Percentiles rank a stretch among this genome's conserved stretches.
phyloP scores from a whole-genome alignment of 2,113 vertebrate genomes.

The Phylloscopus trochilus region DNA sequence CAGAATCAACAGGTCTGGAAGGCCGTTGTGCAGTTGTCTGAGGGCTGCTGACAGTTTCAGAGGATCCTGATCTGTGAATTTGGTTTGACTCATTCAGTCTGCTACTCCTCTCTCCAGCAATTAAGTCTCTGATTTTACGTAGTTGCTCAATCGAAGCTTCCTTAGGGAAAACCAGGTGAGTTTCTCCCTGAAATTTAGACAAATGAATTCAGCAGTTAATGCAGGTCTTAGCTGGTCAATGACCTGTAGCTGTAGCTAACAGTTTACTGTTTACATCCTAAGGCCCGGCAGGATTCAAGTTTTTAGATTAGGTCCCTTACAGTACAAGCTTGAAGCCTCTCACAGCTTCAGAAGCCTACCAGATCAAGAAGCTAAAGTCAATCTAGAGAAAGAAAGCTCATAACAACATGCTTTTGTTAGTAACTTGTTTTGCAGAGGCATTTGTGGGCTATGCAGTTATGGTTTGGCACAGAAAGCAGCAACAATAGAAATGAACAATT shows the following conservation, averaged over 20 bases:
- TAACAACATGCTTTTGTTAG: neutral
- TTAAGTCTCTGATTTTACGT: conserved; percentile 84
- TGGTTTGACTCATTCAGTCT: conserved; percentile 68
- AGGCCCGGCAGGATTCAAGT: neutral
- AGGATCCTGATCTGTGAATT: conserved; percentile 13
- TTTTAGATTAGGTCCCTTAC: neutral
- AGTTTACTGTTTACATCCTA: neutral
- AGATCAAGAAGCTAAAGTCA: neutral
- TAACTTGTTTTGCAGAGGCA: neutral
- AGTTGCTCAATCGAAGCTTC: conserved; percentile 89
- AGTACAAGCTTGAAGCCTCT: neutral
- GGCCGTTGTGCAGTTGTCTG: neutral
- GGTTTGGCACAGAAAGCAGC: neutral
- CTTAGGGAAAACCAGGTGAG: conserved; percentile 91
- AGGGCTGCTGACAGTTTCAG: neutral
- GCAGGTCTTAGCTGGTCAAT: neutral
- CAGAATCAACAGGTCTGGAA: neutral
- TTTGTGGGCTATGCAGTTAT: accelerated
- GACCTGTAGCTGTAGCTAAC: neutral
- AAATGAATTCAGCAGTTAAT: conserved; percentile 18
- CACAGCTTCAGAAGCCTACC: neutral
- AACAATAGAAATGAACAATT: neutral
- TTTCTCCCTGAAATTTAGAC: conserved; percentile 83
- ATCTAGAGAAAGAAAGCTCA: neutral
- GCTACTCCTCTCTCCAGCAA: conserved; percentile 85